Percentiles rank a stretch among this genome's conserved stretches.
phyloP scores from a whole-genome alignment of 2,888 invertebrate genomes.

The Trissolcus japonicus region DNA sequence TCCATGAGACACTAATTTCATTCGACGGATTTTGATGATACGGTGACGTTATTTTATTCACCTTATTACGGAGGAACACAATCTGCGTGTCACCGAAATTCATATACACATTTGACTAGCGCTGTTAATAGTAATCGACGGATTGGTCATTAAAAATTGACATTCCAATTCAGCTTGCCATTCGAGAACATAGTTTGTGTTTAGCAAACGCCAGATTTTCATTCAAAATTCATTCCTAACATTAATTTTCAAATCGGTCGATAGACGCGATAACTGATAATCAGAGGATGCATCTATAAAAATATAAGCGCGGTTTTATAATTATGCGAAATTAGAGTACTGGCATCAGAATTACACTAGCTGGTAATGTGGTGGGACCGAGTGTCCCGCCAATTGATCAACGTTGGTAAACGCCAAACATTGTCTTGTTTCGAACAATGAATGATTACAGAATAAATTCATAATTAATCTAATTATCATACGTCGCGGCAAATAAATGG shows the following conservation, averaged over 20 bases:
- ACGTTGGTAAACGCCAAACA: slow-evolving; percentile 3
- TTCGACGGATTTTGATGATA: background rate
- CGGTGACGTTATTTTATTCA: background rate
- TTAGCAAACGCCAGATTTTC: too few relatives aligned
- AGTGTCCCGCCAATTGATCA: background rate
- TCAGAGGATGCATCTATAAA: too few relatives aligned
- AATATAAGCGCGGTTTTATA: too few relatives aligned
- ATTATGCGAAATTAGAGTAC: too few relatives aligned
- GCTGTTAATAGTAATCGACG: background rate
- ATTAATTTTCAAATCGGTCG: too few relatives aligned
- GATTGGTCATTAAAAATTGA: background rate
- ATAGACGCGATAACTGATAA: too few relatives aligned
- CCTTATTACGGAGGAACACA: background rate
- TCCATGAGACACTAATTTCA: slow-evolving; percentile 4
- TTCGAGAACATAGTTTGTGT: too few relatives aligned
- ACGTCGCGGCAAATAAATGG: slow-evolving; percentile 3
- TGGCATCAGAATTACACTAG: too few relatives aligned
- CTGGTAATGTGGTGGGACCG: too few relatives aligned
- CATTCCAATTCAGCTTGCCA: background rate
- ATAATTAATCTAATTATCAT: slow-evolving; percentile 20
- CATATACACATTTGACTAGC: background rate
- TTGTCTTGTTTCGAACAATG: background rate
- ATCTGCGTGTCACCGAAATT: background rate
- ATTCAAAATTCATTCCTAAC: too few relatives aligned
- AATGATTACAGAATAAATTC: slow-evolving; percentile 4